Percentiles rank a stretch among this genome's conserved stretches.
phyloP scores from a whole-genome alignment of 2,113 vertebrate species.

The Symphodus melops region DNA sequence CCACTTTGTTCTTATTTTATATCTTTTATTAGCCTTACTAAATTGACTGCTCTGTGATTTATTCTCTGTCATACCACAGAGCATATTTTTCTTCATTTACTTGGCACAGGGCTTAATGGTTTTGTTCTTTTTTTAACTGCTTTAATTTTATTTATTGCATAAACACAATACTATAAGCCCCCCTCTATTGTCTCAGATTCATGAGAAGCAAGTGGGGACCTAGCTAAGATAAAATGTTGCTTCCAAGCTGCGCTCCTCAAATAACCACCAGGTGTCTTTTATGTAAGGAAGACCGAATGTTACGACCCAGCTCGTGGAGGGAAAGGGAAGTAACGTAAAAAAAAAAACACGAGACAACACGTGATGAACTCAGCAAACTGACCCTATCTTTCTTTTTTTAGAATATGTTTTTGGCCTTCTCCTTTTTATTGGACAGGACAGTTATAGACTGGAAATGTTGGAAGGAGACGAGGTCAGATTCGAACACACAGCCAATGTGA shows the following conservation, averaged over 20 bases:
- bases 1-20: conserved; percentile 1
- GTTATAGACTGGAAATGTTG: no score
- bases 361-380: no score
- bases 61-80: background rate
- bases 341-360: no score
- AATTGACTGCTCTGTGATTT: background rate
- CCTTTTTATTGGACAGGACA: no score
- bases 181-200: background rate
- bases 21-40: background rate
- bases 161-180: background rate
- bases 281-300: background rate
- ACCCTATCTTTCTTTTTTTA: no score
- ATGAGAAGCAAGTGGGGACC: background rate
- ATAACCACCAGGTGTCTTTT: conserved; percentile 8
- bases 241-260: background rate
- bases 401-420: no score
- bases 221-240: background rate
- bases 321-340: no score
- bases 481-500: no score
- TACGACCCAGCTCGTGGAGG: no score
- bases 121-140: conserved; percentile 1
- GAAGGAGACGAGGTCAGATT: no score
- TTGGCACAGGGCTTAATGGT: background rate
- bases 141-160: background rate
- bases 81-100: background rate